A percentile compares a stretch with the other conserved stretches of the same genome.
These are phyloP conservation scores for Uria lomvia DNA, from an alignment of 2,113 vertebrate genomes.

Conservation along the genomic window DNA sequence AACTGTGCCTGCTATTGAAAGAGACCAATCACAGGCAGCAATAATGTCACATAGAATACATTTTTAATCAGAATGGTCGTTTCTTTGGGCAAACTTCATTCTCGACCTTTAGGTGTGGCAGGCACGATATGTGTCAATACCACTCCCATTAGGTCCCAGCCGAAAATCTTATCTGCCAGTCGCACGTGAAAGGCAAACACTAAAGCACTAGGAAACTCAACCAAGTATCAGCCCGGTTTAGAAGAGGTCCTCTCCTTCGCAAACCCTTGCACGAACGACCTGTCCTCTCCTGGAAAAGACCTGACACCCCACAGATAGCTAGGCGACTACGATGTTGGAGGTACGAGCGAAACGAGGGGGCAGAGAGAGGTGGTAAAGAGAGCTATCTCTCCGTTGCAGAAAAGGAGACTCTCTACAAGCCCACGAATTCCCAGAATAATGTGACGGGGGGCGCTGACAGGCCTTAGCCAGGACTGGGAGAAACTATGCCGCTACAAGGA, in stretches of 20 bases:
- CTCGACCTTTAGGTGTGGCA: accelerated
- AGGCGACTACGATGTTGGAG: accelerated
- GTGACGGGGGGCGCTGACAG: accelerated
- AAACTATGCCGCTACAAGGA: accelerated
- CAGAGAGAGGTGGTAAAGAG: too few relatives aligned
- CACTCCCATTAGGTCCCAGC: neutral
- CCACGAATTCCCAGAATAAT: accelerated
- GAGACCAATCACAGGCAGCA: neutral
- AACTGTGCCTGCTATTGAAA: neutral
- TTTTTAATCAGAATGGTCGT: neutral
- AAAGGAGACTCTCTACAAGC: neutral
- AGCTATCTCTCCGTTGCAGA: too few relatives aligned
- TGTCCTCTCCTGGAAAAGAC: accelerated
- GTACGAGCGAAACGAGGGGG: too few relatives aligned
- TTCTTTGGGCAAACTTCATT: neutral
- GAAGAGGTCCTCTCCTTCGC: neutral
- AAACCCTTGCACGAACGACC: neutral
- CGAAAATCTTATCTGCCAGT: neutral
- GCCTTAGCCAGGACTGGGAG: neutral
- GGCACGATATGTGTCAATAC: neutral
- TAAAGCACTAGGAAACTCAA: neutral
- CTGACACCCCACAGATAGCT: neutral
- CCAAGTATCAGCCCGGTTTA: accelerated
- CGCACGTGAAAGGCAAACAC: accelerated
- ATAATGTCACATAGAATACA: accelerated